Base-by-base conservation (phyloP, 2,888 invertebrate species). In the Zaprionus obscuricornis region DNA sequence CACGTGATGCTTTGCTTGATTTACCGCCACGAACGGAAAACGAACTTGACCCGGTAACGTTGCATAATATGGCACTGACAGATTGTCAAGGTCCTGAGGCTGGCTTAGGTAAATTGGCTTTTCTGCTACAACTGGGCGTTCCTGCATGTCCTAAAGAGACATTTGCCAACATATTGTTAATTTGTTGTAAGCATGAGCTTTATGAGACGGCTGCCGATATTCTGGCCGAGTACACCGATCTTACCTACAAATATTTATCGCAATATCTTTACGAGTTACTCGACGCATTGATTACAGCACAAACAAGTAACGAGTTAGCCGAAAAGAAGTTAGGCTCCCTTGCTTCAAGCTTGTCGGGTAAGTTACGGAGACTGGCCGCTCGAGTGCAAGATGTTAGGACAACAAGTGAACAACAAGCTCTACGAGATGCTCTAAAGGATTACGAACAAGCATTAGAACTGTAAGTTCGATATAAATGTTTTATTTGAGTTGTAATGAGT, bases 131-230 rank as follows among this genome's bases (percentile, higher is more conserved):
- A 86, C 97, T 99, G 87, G 97, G 97, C 86, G 96, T 97, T 1
- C 90, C 90, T 0, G 85, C 90, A 2, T 99, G 98, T 88, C 99
- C 99, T 2, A 96, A 97, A 8, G 99, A 99, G 92, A 98, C 99
- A 0, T 98, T 99, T 89, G 96, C 97, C 1, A 99, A 99, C 91
- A 92, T 99, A 13, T 91, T 99, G 33, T 91, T 99, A 2, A 91
- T 98, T 0, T 99, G 99, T 88, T 97, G 98, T 88, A 98, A 98
- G 89, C 97, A 98, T 90, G 98, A 98, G 90, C 97, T 98, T 88
- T 98, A 96, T 88, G 99, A 99, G 89, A 91, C 99, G 59, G 99
- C 99, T 6, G 99, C 99, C 0, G 99, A 99, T 91, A 96, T 99
- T 26, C 90, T 99, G 64, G 99, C 99, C 3, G 99, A 99, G 91